phyloP scores from a whole-genome alignment of 2,113 vertebrate species.

The Morone chrysops region DNA sequence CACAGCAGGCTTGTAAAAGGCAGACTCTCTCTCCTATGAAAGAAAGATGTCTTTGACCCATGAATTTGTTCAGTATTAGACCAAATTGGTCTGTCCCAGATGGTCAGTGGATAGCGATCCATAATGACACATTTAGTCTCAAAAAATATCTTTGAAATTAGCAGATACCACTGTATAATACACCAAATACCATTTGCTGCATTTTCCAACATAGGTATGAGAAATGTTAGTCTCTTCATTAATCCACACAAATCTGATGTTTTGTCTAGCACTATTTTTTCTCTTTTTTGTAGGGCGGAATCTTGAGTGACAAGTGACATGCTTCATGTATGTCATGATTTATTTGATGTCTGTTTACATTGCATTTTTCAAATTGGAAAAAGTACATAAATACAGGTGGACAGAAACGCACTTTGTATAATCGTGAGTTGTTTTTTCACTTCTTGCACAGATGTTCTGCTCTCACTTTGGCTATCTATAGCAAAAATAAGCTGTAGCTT shows the following conservation, averaged over 20 bases:
- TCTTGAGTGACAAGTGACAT: neutral
- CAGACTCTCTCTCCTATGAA: neutral
- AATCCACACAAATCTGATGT: neutral
- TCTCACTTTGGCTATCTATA: neutral
- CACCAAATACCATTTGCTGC: conserved; percentile 5
- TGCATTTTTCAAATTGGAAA: neutral
- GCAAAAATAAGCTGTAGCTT: neutral
- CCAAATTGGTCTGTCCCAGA: neutral
- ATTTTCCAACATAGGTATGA: neutral
- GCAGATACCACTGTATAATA: neutral
- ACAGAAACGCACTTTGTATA: too few relatives aligned
- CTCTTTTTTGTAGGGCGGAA: neutral
- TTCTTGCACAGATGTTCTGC: neutral
- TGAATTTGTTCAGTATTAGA: conserved; percentile 1
- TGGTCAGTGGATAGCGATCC: neutral
- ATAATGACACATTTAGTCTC: conserved; percentile 13
- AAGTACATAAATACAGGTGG: neutral
- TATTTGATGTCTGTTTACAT: neutral
- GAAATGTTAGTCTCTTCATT: neutral
- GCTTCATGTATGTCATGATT: neutral
- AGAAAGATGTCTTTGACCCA: neutral
- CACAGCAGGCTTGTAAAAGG: neutral
- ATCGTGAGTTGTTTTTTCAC: neutral
- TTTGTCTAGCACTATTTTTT: neutral
- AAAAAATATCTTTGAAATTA: conserved; percentile 46